Percentiles rank a stretch among this genome's conserved stretches.
phyloP scores from a whole-genome alignment of 2,113 vertebrate genomes.

The Seriola rivoliana region DNA sequence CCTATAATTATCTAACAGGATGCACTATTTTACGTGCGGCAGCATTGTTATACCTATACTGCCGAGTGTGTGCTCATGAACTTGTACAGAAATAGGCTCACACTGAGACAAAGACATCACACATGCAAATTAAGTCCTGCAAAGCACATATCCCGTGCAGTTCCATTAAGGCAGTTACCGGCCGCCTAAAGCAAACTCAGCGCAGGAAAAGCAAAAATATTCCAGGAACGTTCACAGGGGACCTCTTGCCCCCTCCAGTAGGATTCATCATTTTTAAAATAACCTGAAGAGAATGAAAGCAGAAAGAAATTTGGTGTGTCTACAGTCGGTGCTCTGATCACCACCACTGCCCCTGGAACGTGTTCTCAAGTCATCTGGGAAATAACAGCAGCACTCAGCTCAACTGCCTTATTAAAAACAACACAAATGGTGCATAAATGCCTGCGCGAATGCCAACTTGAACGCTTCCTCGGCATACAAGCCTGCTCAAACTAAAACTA shows the following conservation, averaged over 20 bases:
- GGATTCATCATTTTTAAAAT: slow-evolving; percentile 41
- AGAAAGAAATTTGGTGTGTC: slow-evolving; percentile 32
- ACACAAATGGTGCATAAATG: slow-evolving; percentile 32
- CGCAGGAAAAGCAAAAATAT: slow-evolving; percentile 28
- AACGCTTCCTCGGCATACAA: slow-evolving; percentile 15
- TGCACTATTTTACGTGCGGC: not conserved
- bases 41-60: not conserved
- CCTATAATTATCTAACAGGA: not conserved
- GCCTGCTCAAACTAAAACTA: not conserved
- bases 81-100: not conserved
- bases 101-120: slow-evolving; percentile 31
- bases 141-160: slow-evolving; percentile 11
- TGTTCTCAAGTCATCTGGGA: slow-evolving; percentile 46
- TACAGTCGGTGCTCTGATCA: slow-evolving; percentile 41
- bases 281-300: slow-evolving; percentile 45
- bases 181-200: slow-evolving; percentile 26
- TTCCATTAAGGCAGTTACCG: slow-evolving; percentile 31
- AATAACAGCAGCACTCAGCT: slow-evolving; percentile 42
- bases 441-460: not conserved
- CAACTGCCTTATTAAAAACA: slow-evolving; percentile 34
- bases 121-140: slow-evolving; percentile 35
- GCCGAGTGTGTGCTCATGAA: not conserved
- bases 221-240: slow-evolving; percentile 43
- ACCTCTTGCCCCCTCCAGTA: slow-evolving; percentile 16
- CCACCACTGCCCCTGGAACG: slow-evolving; percentile 37